Conservation (phyloP, 2,797 vertebrate genomes). For the Hoplostethus mediterraneus region DNA sequence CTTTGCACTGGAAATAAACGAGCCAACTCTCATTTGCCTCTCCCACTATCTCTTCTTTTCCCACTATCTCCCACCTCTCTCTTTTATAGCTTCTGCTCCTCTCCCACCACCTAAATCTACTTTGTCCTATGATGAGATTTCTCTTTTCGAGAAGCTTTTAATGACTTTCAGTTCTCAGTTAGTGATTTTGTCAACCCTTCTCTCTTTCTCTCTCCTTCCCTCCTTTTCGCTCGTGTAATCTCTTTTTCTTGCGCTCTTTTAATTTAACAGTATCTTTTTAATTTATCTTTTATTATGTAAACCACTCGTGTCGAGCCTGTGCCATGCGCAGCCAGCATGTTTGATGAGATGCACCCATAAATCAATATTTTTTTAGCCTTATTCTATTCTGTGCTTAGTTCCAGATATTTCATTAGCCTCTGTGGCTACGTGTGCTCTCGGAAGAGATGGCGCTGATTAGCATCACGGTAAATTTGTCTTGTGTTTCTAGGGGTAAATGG, state of each 20-base stretch:
- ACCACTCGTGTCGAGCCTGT: constrained; percentile 71
- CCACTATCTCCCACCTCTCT: constrained; percentile 12
- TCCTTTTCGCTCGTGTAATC: constrained; percentile 58
- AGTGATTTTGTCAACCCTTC: constrained; percentile 62
- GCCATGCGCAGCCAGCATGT: constrained; percentile 61
- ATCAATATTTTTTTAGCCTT: constrained; percentile 75
- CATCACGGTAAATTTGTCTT: constrained; percentile 46
- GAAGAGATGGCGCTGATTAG: constrained; percentile 50
- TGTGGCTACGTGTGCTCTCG: constrained; percentile 36
- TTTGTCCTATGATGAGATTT: constrained; percentile 68
- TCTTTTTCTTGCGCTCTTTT: constrained; percentile 70
- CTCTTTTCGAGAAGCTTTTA: constrained; percentile 65
- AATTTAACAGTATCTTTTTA: constrained; percentile 81
- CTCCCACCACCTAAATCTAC: constrained; percentile 55
- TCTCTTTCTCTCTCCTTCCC: constrained; percentile 22
- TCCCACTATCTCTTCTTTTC: constrained; percentile 22
- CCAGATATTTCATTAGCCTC: constrained; percentile 68
- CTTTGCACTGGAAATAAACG: constrained; percentile 22
- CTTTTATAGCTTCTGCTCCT: constrained; percentile 2
- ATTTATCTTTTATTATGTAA: constrained; percentile 83
- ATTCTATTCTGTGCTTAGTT: constrained; percentile 58
- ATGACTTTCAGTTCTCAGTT: constrained; percentile 69
- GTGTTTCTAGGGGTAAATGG: constrained; percentile 90
- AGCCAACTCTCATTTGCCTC: constrained; percentile 21
- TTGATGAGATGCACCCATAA: constrained; percentile 77